These are phyloP conservation scores for Phymorhynchus buccinoides DNA, from an alignment of 1,140 invertebrate species.

Conservation along the genomic window DNA sequence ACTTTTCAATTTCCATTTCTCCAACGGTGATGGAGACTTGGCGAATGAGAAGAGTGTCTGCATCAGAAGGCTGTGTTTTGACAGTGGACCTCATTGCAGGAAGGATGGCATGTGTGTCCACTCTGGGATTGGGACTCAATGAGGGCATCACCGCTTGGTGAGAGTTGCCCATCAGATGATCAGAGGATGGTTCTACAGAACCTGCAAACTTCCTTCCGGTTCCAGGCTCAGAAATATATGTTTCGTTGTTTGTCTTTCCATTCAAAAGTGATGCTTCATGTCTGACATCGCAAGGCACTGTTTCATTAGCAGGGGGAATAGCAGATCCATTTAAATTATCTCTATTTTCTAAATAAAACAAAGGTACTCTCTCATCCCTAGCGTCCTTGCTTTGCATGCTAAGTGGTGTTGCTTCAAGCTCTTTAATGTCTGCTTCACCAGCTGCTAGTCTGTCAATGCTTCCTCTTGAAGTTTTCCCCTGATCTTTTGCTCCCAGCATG, in stretches of 20 bases:
- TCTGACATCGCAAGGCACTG: background rate
- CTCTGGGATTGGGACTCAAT: background rate
- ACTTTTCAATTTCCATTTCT: conserved; percentile 28
- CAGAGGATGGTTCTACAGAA: no score
- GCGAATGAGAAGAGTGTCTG: background rate
- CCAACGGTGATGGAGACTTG: background rate
- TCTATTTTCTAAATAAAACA: background rate
- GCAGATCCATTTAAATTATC: background rate
- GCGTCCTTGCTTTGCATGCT: no score
- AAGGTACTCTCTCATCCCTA: background rate
- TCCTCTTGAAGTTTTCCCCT: background rate
- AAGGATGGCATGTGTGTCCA: background rate
- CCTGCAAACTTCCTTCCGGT: background rate
- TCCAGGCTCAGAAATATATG: background rate
- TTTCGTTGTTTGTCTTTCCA: background rate
- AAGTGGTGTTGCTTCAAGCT: background rate
- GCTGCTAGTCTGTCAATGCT: background rate
- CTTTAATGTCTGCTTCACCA: background rate
- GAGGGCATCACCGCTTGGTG: no score
- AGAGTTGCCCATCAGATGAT: no score
- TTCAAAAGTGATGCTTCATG: background rate
- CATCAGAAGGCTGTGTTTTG: background rate
- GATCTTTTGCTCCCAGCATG: background rate
- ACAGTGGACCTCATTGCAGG: background rate
- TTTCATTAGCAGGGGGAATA: background rate